Evolutionary conservation across 2,113 vertebrate genomes (phyloP), one percentile per base, ranked within the genome.

Genomic region (Apus apus): DNA sequence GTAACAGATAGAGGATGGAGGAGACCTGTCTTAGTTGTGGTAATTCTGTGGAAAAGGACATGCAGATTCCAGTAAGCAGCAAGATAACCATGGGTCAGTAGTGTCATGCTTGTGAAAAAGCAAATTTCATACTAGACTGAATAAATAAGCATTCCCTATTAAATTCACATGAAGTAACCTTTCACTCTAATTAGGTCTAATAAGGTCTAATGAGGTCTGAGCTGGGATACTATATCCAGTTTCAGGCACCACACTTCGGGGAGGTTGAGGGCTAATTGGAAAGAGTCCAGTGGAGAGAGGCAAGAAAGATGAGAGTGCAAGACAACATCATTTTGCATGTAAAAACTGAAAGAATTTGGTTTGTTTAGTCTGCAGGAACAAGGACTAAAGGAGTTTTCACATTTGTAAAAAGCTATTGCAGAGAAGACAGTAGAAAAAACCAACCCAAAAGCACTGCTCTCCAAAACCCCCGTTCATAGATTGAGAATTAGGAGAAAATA

Each of bases 351-450:
- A 90, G 94, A 81, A 84, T 96, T 86, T 86, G n/a, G 21, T 95
- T 61, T 96, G 95, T 95, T 96, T 97, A 97, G 96, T 95, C 96
- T 96, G 92, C 51, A 89, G 72, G 65, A 95, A 34, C 38, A 79
- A 92, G 0, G 76, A 89, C 83, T 76, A 36, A 90, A 90, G 57
- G 60, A 81, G 16, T 56, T 92, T 64, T 94, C 79, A 40, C 68
- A 67, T 93, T 90, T 88, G 38, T 88, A 84, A 80, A 90, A 84
- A 34, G 46, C 34, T 70, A 58, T 66, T 77, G 17, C 51, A 18
- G 23, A 74, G 32, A 84, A 60, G 72, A 75, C 11, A 26, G 22
- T 46, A 13, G 71, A 21, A 21, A 48, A 48, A 48, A 48, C 19
- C 30, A 34, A n/a, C 19, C 30, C 30, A 32, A 30, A 72, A 20